These are phyloP conservation scores for Nannoperca australis DNA, from an alignment of 2,797 vertebrate species.

Conservation along the genomic window DNA sequence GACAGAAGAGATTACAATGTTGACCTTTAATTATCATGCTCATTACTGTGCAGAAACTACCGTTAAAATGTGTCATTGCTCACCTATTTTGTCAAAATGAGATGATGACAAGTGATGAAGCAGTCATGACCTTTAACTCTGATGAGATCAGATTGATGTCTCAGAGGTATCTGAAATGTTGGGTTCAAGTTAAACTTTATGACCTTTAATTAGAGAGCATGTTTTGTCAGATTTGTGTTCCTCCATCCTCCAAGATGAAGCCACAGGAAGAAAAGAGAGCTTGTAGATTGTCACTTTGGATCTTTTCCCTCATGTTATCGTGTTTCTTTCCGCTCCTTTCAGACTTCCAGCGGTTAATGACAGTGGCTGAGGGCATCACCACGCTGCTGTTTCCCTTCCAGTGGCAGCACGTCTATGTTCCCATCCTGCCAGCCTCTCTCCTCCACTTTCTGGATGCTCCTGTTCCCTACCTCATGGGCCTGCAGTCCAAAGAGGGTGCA, in stretches of 20 bases:
- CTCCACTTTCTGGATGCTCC: constrained; percentile 95
- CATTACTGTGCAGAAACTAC: not conserved
- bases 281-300: not conserved
- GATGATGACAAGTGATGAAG: not conserved
- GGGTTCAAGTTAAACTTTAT: not conserved
- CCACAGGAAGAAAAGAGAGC: not conserved
- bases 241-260: not conserved
- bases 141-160: not conserved
- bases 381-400: constrained; percentile 94
- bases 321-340: constrained; percentile 6
- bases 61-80: not conserved
- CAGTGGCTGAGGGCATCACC: constrained; percentile 92
- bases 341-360: constrained; percentile 96
- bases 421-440: constrained; percentile 94
- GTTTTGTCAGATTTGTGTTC: not conserved
- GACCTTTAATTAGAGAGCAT: not conserved
- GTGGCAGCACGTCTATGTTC: constrained; percentile 96
- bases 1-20: not conserved
- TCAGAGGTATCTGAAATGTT: not conserved
- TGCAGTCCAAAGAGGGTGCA: constrained; percentile 92
- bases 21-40: not conserved
- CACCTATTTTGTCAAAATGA: not conserved
- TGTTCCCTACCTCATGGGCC: constrained; percentile 95
- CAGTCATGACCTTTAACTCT: constrained; percentile 4
- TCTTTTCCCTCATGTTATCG: too few relatives aligned